These are phyloP conservation scores for Dicyrtomina minuta DNA, from an alignment of 2,888 invertebrate genomes.

Conservation along the genomic window DNA sequence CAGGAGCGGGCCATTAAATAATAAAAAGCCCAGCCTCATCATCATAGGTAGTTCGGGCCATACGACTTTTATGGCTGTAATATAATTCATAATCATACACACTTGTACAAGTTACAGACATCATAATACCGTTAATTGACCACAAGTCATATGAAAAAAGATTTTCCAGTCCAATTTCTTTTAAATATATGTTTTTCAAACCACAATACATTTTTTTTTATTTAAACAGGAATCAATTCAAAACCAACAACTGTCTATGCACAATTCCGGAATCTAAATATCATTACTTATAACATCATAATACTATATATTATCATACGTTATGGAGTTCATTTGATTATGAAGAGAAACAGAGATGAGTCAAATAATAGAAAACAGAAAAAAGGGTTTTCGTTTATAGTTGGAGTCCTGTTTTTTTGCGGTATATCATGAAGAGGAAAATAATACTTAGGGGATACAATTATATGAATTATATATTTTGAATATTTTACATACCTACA, in stretches of 20 bases:
- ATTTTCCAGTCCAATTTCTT: background rate
- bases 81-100: slow-evolving; percentile 16
- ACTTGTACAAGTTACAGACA: background rate
- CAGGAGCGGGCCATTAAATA: slow-evolving; percentile 16
- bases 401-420: too few species aligned
- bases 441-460: too few species aligned
- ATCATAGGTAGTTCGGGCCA: background rate
- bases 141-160: background rate
- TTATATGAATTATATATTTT: too few species aligned
- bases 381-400: too few species aligned
- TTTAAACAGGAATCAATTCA: slow-evolving; percentile 18
- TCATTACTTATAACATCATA: too few species aligned
- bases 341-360: too few species aligned
- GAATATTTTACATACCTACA: too few species aligned
- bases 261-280: slow-evolving; percentile 8
- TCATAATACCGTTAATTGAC: slow-evolving; percentile 10
- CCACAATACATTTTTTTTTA: background rate
- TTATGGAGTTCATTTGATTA: too few species aligned
- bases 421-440: too few species aligned
- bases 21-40: slow-evolving; percentile 15
- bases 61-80: slow-evolving; percentile 9
- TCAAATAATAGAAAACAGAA: too few species aligned
- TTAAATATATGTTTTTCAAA: background rate
- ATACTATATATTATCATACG: too few species aligned
- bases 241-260: slow-evolving; percentile 6